Percentiles rank a stretch among this genome's conserved stretches.
phyloP scores from a whole-genome alignment of 2,888 invertebrate species.

The Tachystola acroxantha region DNA sequence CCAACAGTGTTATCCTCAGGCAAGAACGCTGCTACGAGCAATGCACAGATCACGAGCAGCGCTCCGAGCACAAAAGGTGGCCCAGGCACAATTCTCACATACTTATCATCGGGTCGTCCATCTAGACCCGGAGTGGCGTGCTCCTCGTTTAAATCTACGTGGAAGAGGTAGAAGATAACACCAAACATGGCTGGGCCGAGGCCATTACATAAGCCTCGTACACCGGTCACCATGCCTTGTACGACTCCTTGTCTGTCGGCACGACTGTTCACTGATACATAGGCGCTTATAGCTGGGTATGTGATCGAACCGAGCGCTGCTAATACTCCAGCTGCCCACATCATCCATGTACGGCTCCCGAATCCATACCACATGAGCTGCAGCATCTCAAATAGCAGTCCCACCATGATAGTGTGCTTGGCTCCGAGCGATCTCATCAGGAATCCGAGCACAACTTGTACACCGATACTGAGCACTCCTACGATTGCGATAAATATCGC shows the following conservation, averaged over 20 bases:
- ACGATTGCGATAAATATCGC: slow-evolving; percentile 98
- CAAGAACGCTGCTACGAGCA: slow-evolving; percentile 94
- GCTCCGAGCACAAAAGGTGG: slow-evolving; percentile 99
- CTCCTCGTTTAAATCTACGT: slow-evolving; percentile 96
- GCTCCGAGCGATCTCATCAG: slow-evolving; percentile 92
- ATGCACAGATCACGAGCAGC: slow-evolving; percentile 95
- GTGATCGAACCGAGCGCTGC: slow-evolving; percentile 98
- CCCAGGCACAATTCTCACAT: slow-evolving; percentile 91
- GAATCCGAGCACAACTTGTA: slow-evolving; percentile 92
- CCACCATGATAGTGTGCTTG: slow-evolving; percentile 98
- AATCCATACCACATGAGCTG: slow-evolving; percentile 99
- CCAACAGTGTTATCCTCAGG: slow-evolving; percentile 79
- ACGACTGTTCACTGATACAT: slow-evolving; percentile 97
- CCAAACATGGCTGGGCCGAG: slow-evolving; percentile 99
- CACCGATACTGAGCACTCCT: slow-evolving; percentile 96
- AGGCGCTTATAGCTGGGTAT: slow-evolving; percentile 99
- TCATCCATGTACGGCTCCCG: slow-evolving; percentile 98
- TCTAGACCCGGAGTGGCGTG: slow-evolving; percentile 44
- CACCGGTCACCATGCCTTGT: slow-evolving; percentile 99
- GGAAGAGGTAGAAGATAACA: slow-evolving; percentile 98
- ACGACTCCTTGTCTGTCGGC: slow-evolving; percentile 98
- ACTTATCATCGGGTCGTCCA: slow-evolving; percentile 63
- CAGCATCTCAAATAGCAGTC: slow-evolving; percentile 96
- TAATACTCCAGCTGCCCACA: slow-evolving; percentile 99
- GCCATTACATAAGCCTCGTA: slow-evolving; percentile 98